phyloP scores from a whole-genome alignment of 2,113 vertebrate genomes.

The Microtus oregoni region DNA sequence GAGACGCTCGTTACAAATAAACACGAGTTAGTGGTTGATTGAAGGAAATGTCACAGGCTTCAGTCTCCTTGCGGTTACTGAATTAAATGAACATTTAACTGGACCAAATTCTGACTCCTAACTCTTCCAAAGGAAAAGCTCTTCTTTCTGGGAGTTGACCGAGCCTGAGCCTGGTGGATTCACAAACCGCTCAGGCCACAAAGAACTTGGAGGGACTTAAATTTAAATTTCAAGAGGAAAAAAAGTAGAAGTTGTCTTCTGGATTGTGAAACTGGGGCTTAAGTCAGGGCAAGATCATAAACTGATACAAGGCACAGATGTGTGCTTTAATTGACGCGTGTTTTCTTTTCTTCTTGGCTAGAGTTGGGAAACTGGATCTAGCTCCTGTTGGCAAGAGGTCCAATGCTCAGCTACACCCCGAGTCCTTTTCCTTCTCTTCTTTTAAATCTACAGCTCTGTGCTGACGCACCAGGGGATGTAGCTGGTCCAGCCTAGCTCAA shows the following conservation, averaged over 20 bases:
- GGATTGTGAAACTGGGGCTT: neutral
- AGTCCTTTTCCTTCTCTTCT: neutral
- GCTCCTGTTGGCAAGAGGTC: neutral
- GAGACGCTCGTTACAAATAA: neutral
- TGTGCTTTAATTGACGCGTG: neutral
- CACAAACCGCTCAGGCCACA: neutral
- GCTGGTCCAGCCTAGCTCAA: neutral
- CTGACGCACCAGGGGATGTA: neutral
- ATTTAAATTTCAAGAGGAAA: neutral
- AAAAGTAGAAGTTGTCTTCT: neutral
- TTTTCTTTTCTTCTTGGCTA: neutral
- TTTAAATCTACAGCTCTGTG: neutral
- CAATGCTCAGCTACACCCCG: too few species aligned
- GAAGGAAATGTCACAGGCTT: constrained; percentile 19
- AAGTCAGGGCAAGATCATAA: neutral
- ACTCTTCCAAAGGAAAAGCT: constrained; percentile 9
- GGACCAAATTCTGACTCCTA: constrained; percentile 11
- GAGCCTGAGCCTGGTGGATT: neutral
- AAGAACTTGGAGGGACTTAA: constrained; percentile 11
- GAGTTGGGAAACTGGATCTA: neutral
- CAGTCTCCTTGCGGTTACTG: neutral
- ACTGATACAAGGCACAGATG: neutral
- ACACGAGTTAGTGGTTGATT: neutral
- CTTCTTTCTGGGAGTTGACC: neutral
- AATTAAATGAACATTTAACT: constrained; percentile 40